Percentiles rank a stretch among this genome's conserved stretches.
These are phyloP conservation scores for Camptogramma bilineatum DNA, from an alignment of 2,888 invertebrate species.

Conservation along the genomic window DNA sequence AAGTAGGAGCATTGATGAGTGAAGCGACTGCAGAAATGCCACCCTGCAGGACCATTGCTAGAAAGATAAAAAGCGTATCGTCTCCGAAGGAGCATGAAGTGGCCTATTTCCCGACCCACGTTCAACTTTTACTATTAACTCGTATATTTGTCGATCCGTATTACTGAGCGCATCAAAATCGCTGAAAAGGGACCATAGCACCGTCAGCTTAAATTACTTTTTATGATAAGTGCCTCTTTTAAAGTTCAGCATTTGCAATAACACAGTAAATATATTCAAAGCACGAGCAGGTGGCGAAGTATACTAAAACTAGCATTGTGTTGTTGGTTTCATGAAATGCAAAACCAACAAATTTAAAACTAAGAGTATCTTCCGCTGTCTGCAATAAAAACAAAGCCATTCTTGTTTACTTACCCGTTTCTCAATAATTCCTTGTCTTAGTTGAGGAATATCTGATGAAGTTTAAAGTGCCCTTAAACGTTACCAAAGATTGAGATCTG, in stretches of 20 bases:
- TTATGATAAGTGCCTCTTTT: conserved; percentile 28
- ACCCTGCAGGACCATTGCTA: conserved; percentile 36
- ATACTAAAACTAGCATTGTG: background rate
- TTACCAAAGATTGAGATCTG: conserved; percentile 57
- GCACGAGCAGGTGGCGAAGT: conserved; percentile 3
- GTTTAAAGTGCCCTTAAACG: conserved; percentile 58
- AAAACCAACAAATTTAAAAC: background rate
- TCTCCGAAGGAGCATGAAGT: conserved; percentile 26
- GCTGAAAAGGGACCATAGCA: conserved; percentile 32
- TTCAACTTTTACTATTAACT: conserved; percentile 53
- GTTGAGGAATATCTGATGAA: conserved; percentile 56
- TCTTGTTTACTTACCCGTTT: conserved; percentile 42
- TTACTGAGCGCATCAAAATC: conserved; percentile 44
- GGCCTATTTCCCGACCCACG: conserved; percentile 47
- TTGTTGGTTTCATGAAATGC: background rate
- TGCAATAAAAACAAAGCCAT: conserved; percentile 12
- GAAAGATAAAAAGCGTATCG: conserved; percentile 37
- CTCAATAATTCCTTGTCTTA: conserved; percentile 40
- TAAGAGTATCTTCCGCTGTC: background rate
- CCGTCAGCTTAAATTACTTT: background rate
- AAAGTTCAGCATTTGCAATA: conserved; percentile 14
- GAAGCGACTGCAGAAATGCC: conserved; percentile 36
- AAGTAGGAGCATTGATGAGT: conserved; percentile 33
- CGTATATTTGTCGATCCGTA: conserved; percentile 57
- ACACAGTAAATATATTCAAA: conserved; percentile 6